These are phyloP conservation scores for Takifugu flavidus DNA, from an alignment of 2,113 vertebrate species.

Conservation along the genomic window DNA sequence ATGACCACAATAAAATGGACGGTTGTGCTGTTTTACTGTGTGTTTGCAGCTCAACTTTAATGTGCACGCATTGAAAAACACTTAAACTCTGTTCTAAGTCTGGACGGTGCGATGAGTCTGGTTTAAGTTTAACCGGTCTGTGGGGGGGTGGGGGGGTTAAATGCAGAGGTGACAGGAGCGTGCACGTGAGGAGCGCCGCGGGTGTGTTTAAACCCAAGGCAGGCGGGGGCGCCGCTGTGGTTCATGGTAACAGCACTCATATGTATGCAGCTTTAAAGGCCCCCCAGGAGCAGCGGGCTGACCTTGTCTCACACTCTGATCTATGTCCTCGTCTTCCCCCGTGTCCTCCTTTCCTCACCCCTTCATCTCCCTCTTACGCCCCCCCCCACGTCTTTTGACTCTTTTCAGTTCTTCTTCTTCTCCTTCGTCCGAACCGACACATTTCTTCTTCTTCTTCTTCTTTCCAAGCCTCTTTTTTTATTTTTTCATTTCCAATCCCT, in stretches of 20 bases:
- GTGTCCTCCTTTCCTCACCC: slow-evolving; percentile 33
- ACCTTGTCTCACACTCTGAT: slow-evolving; percentile 68
- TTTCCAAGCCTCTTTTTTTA: slow-evolving; percentile 9
- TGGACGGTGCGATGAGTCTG: too few species aligned
- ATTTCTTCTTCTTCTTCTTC: slow-evolving; percentile 1
- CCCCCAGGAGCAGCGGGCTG: slow-evolving; percentile 56
- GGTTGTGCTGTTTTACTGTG: too few species aligned
- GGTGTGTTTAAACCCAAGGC: slow-evolving; percentile 29
- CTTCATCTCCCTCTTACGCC: slow-evolving; percentile 32
- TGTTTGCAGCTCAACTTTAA: too few species aligned
- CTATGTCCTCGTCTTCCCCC: slow-evolving; percentile 64
- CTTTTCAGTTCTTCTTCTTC: slow-evolving; percentile 24
- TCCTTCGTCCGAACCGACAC: not conserved
- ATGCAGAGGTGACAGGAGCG: too few species aligned
- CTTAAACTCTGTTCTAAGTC: too few species aligned
- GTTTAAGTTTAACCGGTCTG: too few species aligned
- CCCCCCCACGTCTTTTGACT: slow-evolving; percentile 7
- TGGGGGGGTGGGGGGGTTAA: too few species aligned
- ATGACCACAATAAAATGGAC: too few species aligned
- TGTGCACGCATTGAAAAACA: too few species aligned
- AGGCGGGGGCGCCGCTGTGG: slow-evolving; percentile 64
- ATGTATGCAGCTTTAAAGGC: slow-evolving; percentile 64
- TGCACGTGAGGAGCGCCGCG: too few species aligned
- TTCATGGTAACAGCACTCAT: slow-evolving; percentile 65
- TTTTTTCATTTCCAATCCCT: slow-evolving; percentile 8